These are phyloP conservation scores for Oxyura jamaicensis DNA, from an alignment of 2,113 vertebrate species.

Conservation along the genomic window DNA sequence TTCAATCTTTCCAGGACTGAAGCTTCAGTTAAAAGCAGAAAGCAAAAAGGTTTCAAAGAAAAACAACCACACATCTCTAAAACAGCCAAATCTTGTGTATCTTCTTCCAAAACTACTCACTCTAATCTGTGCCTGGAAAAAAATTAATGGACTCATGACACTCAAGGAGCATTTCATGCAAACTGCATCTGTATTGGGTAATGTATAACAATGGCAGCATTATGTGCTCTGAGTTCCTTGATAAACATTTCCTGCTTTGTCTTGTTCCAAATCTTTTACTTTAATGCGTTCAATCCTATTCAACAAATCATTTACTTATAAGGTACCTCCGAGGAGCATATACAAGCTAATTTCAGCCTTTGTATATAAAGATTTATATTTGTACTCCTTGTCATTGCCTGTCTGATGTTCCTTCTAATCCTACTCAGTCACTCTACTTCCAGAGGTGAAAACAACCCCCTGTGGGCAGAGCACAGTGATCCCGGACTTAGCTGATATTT, in stretches of 20 bases:
- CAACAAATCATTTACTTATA: background rate
- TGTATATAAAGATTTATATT: background rate
- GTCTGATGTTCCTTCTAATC: background rate
- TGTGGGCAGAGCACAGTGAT: fast-evolving
- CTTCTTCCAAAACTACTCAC: background rate
- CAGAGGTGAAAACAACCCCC: background rate
- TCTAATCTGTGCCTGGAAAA: background rate
- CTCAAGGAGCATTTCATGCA: background rate
- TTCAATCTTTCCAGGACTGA: background rate
- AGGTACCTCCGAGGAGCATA: background rate
- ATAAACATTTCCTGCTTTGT: background rate
- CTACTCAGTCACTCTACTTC: background rate
- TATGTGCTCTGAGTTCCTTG: background rate
- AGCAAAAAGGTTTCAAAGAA: background rate
- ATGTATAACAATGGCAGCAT: background rate
- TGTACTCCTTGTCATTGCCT: background rate
- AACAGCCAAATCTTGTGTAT: background rate
- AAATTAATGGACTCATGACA: background rate
- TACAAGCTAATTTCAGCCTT: background rate
- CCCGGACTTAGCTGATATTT: background rate
- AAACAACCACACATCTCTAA: background rate
- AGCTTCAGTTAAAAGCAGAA: background rate
- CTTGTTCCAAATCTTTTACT: background rate
- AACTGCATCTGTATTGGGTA: background rate
- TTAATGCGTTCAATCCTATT: background rate